Conservation (phyloP, 2,888 invertebrate genomes). For the Phalera bucephala region DNA sequence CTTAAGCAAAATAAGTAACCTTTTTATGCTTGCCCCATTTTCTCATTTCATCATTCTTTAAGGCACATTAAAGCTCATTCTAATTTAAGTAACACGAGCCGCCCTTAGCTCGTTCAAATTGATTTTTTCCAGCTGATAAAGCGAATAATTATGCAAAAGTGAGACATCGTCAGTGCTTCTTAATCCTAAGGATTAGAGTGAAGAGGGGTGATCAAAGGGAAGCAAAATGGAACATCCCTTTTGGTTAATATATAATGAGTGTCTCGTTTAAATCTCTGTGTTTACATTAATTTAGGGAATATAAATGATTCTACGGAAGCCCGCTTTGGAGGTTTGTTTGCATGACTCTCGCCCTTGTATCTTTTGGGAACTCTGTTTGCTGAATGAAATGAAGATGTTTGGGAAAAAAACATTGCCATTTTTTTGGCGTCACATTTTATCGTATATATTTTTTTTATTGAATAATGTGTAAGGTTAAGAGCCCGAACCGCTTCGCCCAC, state of each 20-base stretch:
- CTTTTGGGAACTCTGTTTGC: constrained; percentile 4
- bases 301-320: constrained; percentile 40
- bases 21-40: not conserved
- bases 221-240: constrained; percentile 56
- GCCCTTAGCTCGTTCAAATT: constrained; percentile 46
- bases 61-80: not conserved
- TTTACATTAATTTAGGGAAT: constrained; percentile 73
- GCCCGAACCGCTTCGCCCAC: no score
- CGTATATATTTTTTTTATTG: no score
- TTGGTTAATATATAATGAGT: constrained; percentile 78
- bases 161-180: constrained; percentile 58
- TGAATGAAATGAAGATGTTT: constrained; percentile 5
- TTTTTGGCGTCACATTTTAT: no score
- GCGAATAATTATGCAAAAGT: constrained; percentile 74
- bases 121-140: constrained; percentile 66
- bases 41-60: not conserved
- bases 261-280: constrained; percentile 59
- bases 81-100: constrained; percentile 24
- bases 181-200: constrained; percentile 64
- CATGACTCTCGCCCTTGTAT: not conserved
- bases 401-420: no score
- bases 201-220: constrained; percentile 68
- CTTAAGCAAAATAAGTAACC: no score
- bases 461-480: no score
- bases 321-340: constrained; percentile 7